These are phyloP conservation scores for Echiichthys vipera DNA, from an alignment of 2,797 vertebrate genomes.

Conservation along the genomic window DNA sequence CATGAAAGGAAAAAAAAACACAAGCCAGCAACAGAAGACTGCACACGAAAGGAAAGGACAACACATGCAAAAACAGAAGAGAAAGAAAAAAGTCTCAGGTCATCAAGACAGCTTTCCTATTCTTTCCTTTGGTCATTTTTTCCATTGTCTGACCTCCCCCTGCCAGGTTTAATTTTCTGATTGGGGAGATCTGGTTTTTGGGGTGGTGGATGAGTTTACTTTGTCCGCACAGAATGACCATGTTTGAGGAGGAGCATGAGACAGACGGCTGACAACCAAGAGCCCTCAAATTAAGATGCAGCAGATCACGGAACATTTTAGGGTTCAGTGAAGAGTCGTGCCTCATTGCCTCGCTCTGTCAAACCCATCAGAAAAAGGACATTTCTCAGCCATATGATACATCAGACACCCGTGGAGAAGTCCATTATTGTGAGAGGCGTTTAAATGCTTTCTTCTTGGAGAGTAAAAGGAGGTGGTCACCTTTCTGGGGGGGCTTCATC, in stretches of 20 bases:
- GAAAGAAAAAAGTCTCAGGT: slow-evolving; percentile 25
- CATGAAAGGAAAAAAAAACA: neutral
- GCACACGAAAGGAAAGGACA: neutral
- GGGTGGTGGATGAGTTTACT: slow-evolving; percentile 63
- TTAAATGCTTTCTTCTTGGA: slow-evolving; percentile 14
- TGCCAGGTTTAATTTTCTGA: slow-evolving; percentile 72
- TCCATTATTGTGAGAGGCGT: slow-evolving; percentile 28
- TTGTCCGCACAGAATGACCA: slow-evolving; percentile 55
- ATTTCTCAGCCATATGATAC: neutral
- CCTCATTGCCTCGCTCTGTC: slow-evolving; percentile 5
- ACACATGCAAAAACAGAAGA: neutral
- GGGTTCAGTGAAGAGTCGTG: slow-evolving; percentile 52
- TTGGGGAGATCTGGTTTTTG: slow-evolving; percentile 60
- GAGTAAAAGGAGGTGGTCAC: slow-evolving; percentile 9
- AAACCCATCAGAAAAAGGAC: neutral
- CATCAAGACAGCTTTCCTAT: slow-evolving; percentile 30
- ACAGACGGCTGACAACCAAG: slow-evolving; percentile 29
- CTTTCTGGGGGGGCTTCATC: too few species aligned
- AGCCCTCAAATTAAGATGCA: slow-evolving; percentile 54
- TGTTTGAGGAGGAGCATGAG: slow-evolving; percentile 27
- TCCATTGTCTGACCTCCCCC: slow-evolving; percentile 56
- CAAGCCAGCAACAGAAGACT: neutral
- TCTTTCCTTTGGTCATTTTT: slow-evolving; percentile 65
- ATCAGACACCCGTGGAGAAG: slow-evolving; percentile 16
- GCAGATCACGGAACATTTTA: slow-evolving; percentile 50